phyloP scores from a whole-genome alignment of 2,888 invertebrate genomes.

The Coleophora deauratella region DNA sequence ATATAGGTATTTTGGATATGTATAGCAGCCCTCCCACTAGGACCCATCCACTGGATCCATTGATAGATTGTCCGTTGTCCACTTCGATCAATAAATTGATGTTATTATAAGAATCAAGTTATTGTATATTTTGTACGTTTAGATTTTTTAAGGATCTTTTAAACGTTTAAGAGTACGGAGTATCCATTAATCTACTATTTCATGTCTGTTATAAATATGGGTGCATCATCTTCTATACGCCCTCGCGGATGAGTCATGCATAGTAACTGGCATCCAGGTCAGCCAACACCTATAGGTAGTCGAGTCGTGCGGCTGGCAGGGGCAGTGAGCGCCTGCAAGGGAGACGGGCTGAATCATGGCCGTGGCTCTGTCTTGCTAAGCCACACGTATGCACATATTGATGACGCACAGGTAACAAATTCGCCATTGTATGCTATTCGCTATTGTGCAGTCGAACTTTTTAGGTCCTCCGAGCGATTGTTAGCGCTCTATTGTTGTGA shows the following conservation, averaged over 20 bases:
- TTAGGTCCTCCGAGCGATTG: conserved; percentile 57
- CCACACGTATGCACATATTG: conserved; percentile 59
- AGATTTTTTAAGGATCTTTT: no score
- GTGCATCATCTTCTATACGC: conserved; percentile 33
- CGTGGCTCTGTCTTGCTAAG: conserved; percentile 27
- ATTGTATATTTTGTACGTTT: no score
- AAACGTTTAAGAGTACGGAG: no score
- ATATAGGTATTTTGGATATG: no score
- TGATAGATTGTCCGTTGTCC: no score
- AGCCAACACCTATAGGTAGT: conserved; percentile 23
- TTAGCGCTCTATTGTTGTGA: conserved; percentile 56
- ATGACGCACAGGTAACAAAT: conserved; percentile 64
- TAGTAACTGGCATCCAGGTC: conserved; percentile 14
- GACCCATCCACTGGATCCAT: no score
- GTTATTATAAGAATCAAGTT: no score
- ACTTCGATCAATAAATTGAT: no score
- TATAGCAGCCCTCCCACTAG: no score
- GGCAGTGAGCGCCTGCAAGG: conserved; percentile 6
- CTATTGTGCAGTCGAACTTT: conserved; percentile 65
- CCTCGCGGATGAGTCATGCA: conserved; percentile 15
- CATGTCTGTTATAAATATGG: no score
- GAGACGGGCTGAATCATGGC: neutral
- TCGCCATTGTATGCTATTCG: conserved; percentile 64
- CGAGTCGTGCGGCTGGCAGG: conserved; percentile 40
- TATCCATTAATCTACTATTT: no score